phyloP scores from a whole-genome alignment of 2,113 vertebrate genomes.

The Pomatostomus ruficeps region DNA sequence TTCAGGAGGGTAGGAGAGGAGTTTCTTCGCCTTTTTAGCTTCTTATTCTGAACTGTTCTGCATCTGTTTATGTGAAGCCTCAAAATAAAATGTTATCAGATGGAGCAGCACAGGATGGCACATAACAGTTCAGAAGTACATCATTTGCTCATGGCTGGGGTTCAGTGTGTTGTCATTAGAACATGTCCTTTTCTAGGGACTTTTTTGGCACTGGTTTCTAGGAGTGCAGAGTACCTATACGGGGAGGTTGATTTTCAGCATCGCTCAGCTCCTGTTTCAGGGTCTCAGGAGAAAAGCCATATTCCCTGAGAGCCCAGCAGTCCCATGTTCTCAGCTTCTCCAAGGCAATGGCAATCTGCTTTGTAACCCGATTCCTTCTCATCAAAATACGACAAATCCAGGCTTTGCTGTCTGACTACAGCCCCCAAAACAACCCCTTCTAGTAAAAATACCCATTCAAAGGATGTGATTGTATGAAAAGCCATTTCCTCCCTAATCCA shows the following conservation, averaged over 20 bases:
- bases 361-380: not conserved
- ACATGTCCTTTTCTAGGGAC: rapidly evolving
- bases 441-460: not conserved
- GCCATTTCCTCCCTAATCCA: not conserved
- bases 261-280: not conserved
- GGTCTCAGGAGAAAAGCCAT: not conserved
- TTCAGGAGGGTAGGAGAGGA: slow-evolving; percentile 27
- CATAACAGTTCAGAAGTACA: not conserved
- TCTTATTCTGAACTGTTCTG: not conserved
- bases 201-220: not conserved
- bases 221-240: not conserved
- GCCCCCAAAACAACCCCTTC: not conserved
- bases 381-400: not conserved
- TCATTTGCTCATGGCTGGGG: not conserved
- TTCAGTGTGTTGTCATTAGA: not conserved
- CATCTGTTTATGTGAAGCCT: not conserved
- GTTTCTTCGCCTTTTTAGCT: slow-evolving; percentile 1
- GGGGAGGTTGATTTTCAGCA: not conserved
- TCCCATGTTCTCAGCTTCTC: not conserved
- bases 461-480: not conserved
- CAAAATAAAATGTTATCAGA: not conserved
- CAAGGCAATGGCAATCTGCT: not conserved
- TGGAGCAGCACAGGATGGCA: not conserved
- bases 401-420: not conserved
- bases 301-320: not conserved